Evolutionary conservation across 2,888 invertebrate species (phyloP), one percentile per base, ranked within the genome.

Genomic region (Dermolepida albohirtum): DNA sequence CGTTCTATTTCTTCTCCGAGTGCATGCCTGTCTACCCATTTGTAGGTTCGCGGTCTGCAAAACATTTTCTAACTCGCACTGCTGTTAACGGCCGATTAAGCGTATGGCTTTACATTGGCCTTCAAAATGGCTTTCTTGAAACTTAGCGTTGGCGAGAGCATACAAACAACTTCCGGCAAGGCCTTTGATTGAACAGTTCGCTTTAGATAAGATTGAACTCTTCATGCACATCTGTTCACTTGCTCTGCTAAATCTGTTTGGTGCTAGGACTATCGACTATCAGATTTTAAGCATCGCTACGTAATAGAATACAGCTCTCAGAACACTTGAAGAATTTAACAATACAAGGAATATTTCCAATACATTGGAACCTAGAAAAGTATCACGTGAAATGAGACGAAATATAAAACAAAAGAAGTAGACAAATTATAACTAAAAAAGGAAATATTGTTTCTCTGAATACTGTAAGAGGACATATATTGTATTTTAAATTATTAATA

Each of bases 1-100:
- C 16, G 22, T 22, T 12, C 7, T 11, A 22, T 49, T 49, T 16
- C 49, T 17, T 49, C 49, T 22, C 49, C 22, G 49, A 8, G 11
- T 7, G 8, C 49, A 22, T 49, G 22, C 11, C 49, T 49, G 14
- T 34, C 12, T 44, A 49, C 49, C 49, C 17, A 22, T 11, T 49
- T 49, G 17, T 22, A 17, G 7, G 17, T 11, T 49, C 17, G 10
- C 5, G 8, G 49, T 22, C 22, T 22, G 22, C 10, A 11, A 49
- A 16, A 49, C 16, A 17, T 16, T n/a, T 49, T 2, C 11, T 14
- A 39, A 54, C 54, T 54, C 40, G 54, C 16, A 54, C 17, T 40
- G 14, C 54, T 16, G 29, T 52, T 54, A 39, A 54, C 54, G 40
- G 54, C 39, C 40, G 54, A 54, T 54, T 54, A 41, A 54, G 16